Evolutionary conservation across 2,797 vertebrate genomes (phyloP), one percentile per base, ranked within the genome.

Genomic region (Mastacembelus armatus): DNA sequence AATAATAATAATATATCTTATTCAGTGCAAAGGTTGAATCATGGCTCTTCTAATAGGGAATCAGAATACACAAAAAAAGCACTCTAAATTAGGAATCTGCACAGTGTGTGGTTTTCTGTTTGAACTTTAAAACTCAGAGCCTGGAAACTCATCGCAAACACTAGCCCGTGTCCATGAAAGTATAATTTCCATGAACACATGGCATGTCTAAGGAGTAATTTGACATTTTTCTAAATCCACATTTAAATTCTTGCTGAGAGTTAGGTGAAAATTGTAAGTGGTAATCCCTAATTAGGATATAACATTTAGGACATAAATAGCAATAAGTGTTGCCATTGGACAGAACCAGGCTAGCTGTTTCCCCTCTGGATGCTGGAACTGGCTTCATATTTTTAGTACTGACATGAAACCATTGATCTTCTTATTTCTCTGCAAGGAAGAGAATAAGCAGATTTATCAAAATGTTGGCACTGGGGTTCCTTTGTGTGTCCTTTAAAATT

Each of bases 21-120:
- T 29, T 56, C 35, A 21, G 32, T 52, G 44, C 22, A 35, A 43
- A 22, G 1, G 7, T 2, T 66, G 56, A 66, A 39, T 73, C 71
- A 62, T 45, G 45, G 30, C 29, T 19, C 55, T 29, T 26, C 18
- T 9, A 40, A 26, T 4, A 69, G 38, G n/a, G 18, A 10, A 39
- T 15, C 18, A 49, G 10, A 16, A 39, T 27, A 47, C 18, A 14
- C 10, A 21, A 36, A 19, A 26, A 18, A 15, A 27, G n/a, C 29
- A 8, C n/a, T 45, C 11, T 9, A 7, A 58, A 50, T 49, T 2
- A 26, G 14, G 26, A 15, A 29, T 55, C 12, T 44, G 12, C 3
- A 3, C 24, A 48, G 42, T 36, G 33, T 6, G 11, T 35, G 1
- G 10, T 36, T 60, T 48, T 3, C 47, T 45, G 15, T 66, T 43